Base-by-base conservation (phyloP, 1,140 invertebrate genomes). In the Geopemphigus sp. region DNA sequence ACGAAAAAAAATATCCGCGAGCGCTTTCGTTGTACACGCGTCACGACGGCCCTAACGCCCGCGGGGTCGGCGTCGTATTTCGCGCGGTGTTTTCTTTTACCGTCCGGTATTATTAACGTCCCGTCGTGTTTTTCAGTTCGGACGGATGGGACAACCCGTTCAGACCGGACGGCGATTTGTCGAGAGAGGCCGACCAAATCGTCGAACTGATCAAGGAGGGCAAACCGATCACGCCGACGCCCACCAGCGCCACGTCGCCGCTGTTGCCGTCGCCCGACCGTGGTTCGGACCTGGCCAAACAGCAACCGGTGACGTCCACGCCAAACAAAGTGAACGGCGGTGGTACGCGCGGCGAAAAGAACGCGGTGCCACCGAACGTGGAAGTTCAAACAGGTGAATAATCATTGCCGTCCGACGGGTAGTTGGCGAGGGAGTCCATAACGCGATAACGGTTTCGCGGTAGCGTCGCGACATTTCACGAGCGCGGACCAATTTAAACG, bases 121-220 rank as follows among this genome's bases (percentile, higher is more conserved):
- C n/a, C n/a, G n/a, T n/a, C n/a, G n/a, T n/a, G n/a, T n/a, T n/a
- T 83, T 91, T 82, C 89, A 98, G 95, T 86, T 92, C 93, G 83
- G 95, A 98, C 84, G 95, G 94, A 66, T 95, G 95, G 91, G 96
- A 98, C 86, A 98, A 98, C 87, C 96, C 96, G 39, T 98, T 98
- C 89, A 91, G 95, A 85, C 96, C 96, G 8, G 96, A 96, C 83
- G 95, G 96, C 66, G 95, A 98, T 86, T 87, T 98, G 82, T 95
- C 93, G 83, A 90, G 93, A 84, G 96, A 98, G 86, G 95, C 96
- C 22, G 96, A 98, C 85, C 94, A 97, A 87, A 97, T 98, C 83
- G 94, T 98, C 45, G 94, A 95, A 84, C 88, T 95, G 86, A 96
- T 96, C 85, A 95, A 95, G 86, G 94, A 93, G 81, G 93, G 93